A percentile compares a stretch with the other conserved stretches of the same genome.
phyloP scores from a whole-genome alignment of 2,797 vertebrate species.

The Molossus alvarezi region DNA sequence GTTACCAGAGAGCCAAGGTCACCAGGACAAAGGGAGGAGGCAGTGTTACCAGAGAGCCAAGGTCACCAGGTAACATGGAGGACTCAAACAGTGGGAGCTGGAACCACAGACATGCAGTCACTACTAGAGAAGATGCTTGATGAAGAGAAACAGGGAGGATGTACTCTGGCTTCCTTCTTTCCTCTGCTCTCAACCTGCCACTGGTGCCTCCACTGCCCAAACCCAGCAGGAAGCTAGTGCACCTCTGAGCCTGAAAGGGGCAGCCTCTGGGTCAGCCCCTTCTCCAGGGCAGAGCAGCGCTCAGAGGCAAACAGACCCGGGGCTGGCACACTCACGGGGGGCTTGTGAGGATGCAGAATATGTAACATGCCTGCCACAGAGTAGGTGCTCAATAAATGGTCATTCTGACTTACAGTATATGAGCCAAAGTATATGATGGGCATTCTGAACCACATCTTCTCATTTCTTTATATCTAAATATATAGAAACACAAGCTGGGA shows the following conservation, averaged over 20 bases:
- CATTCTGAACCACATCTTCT: slow-evolving; percentile 22
- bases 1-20: not conserved
- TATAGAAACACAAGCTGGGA: slow-evolving; percentile 45
- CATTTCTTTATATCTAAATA: slow-evolving; percentile 44
- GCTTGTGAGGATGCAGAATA: not conserved
- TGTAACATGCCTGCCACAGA: not conserved
- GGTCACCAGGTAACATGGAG: not conserved
- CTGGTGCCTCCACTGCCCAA: not conserved
- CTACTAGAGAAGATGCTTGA: not conserved
- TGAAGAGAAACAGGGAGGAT: not conserved
- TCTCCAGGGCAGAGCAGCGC: not conserved
- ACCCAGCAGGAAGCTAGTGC: not conserved
- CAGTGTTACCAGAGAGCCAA: not conserved
- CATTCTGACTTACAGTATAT: not conserved
- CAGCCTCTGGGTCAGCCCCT: not conserved
- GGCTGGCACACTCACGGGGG: not conserved
- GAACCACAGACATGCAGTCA: not conserved
- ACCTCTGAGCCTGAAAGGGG: not conserved
- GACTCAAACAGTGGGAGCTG: not conserved
- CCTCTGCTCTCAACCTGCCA: not conserved
- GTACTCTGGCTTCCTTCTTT: not conserved
- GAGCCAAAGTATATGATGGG: not conserved
- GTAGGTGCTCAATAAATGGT: not conserved
- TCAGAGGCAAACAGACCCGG: not conserved
- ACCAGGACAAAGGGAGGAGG: not conserved